Conservation (phyloP, 2,113 vertebrate species). For the Nesoenas mayeri region DNA sequence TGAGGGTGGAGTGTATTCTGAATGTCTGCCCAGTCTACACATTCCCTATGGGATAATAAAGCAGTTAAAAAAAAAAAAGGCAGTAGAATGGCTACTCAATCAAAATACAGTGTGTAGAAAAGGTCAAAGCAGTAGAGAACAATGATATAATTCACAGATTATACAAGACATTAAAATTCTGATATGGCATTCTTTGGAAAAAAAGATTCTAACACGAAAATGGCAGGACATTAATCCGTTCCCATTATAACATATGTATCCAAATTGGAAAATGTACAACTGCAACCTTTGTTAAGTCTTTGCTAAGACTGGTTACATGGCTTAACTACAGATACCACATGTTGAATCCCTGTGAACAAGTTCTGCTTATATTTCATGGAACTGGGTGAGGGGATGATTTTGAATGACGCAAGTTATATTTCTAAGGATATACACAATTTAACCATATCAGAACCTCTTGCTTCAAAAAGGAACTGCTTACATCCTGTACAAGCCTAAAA, state of each 20-base stretch:
- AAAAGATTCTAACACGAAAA: conserved; percentile 65
- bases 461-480: background rate
- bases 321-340: conserved; percentile 4
- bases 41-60: conserved; percentile 63
- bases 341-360: background rate
- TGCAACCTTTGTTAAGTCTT: background rate
- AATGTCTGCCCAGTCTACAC: conserved; percentile 47
- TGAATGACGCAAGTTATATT: background rate
- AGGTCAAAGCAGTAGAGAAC: conserved; percentile 71
- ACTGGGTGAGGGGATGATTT: background rate
- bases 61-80: conserved; percentile 63
- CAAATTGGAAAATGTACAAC: conserved; percentile 48
- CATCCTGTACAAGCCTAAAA: background rate
- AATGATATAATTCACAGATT: conserved; percentile 75
- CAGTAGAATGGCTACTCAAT: conserved; percentile 63
- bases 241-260: conserved; percentile 43
- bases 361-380: background rate
- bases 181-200: conserved; percentile 58
- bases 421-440: background rate
- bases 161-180: conserved; percentile 70
- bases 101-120: conserved; percentile 72
- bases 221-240: conserved; percentile 53
- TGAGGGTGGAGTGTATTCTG: conserved; percentile 44
- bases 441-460: background rate
- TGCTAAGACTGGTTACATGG: background rate